A percentile compares a stretch with the other conserved stretches of the same genome.
Conservation (phyloP, 2,113 vertebrate genomes). For the Chrysemys picta region DNA sequence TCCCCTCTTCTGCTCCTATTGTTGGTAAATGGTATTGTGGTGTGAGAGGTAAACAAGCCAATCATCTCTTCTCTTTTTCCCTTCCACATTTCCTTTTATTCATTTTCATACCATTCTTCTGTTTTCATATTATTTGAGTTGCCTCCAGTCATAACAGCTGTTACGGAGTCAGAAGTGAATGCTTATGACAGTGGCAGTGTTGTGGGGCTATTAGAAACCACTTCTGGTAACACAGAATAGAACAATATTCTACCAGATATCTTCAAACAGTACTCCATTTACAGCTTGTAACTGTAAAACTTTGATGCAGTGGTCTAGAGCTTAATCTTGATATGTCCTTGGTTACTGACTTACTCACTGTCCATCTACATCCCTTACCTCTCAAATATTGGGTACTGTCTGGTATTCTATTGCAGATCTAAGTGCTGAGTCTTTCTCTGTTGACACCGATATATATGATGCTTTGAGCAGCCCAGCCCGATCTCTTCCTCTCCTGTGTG, state of each 20-base stretch:
- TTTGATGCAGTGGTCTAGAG: background rate
- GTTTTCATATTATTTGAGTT: background rate
- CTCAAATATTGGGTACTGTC: background rate
- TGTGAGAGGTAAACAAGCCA: background rate
- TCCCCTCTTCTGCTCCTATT: background rate
- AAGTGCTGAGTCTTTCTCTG: background rate
- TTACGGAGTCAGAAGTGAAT: background rate
- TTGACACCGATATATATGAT: background rate
- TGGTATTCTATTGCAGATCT: background rate
- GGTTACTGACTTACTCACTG: background rate
- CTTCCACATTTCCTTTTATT: background rate
- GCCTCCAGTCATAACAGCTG: background rate
- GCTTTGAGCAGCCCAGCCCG: background rate
- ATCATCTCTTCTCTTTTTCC: background rate
- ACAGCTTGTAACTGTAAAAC: background rate
- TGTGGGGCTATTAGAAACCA: background rate
- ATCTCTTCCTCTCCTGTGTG: background rate
- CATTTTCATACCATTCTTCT: background rate
- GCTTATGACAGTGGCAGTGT: background rate
- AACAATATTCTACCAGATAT: background rate
- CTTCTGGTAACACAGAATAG: background rate
- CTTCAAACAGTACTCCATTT: background rate
- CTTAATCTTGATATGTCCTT: background rate
- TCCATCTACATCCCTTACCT: background rate
- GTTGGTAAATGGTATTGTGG: background rate